Evolutionary conservation across 2,113 vertebrate genomes (phyloP), one percentile per base, ranked within the genome.

Genomic region (Copsychus sechellarum): DNA sequence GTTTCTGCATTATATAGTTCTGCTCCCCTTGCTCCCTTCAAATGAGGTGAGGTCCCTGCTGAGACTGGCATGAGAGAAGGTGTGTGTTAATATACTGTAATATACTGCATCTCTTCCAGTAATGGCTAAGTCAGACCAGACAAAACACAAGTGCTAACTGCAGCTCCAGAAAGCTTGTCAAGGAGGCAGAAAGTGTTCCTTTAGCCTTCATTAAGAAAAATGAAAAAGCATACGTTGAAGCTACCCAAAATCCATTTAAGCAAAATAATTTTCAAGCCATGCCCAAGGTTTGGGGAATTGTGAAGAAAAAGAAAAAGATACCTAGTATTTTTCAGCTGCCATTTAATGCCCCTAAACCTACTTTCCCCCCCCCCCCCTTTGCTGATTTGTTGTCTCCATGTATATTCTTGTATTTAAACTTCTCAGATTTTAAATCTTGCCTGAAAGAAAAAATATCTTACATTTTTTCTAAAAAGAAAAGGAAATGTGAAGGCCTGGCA

Each of bases 401-500:
- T 21, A 43, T 16, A 70, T 60, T 69, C 31, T n/a, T 13, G 3
- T 43, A 72, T 69, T 79, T 31, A 53, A 29, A 65, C 11, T 28
- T n/a, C 13, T 47, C 21, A 66, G 23, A 61, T 24, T 84, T 92
- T 54, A 77, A 81, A 23, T 26, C 26, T 70, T 36, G 34, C 25
- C 18, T 42, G 26, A 38, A 86, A 81, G 11, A 34, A 76, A 70
- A 61, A 48, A 20, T 10, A 40, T 7, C 38, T 65, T 61, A 6
- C 17, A 40, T 31, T 67, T 18, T 77, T 65, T 86, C 48, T 7
- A 21, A 47, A 71, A 70, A 79, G 18, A 57, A 81, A 88, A 79
- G 1, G 1, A 66, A 74, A 66, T 9, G 3, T 14, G 11, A 53
- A 43, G 65, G 43, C 11, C 14, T 0, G 0, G 21, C 26, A 38